Base-by-base conservation (phyloP, 2,113 vertebrate species). In the Callipepla squamata region DNA sequence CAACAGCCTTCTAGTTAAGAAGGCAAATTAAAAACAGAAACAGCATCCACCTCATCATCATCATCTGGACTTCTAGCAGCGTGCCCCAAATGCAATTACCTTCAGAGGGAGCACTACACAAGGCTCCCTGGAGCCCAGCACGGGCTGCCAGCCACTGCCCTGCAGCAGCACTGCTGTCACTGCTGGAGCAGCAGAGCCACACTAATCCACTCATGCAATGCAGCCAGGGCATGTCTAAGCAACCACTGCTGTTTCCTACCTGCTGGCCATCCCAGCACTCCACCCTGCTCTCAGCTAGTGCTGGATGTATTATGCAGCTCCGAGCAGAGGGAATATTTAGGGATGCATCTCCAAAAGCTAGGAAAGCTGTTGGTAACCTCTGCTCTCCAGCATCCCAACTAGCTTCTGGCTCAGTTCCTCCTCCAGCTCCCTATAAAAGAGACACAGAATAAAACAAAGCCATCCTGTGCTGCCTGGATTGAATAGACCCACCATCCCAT, bases 191-290 rank as follows among this genome's bases (percentile, higher is more conserved):
- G 55, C 65, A 58, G 38, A 70, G 36, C n/a, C 51, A 47, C 69
- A 1, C 3, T 2, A 62, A 67, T 63, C 22, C 34, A 8, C 44
- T 15, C 32, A 1, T 2, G 7, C 32, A 38, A 8, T 0, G 0
- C 26, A 70, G 21, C 30, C 1, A 0, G 4, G 6, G 36, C 17
- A 32, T 6, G 47, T 34, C 59, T 1, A 38, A 85, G 84, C 4
- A 6, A 25, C 55, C 34, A 4, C 34, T 9, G 20, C 6, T 67
- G 9, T 7, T 34, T 34, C 50, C 57, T 48, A 30, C 55, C 62
- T 36, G 7, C 36, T 47, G 62, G 2, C 13, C n/a, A 21, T 2
- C 79, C 30, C 30, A 3, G 7, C 16, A 15, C 28, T 45, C 55
- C 9, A 11, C 55, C 6, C 9, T n/a, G 1, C 50, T 25, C 80